phyloP scores from a whole-genome alignment of 2,888 invertebrate genomes.

The Ochropleura leucogaster region DNA sequence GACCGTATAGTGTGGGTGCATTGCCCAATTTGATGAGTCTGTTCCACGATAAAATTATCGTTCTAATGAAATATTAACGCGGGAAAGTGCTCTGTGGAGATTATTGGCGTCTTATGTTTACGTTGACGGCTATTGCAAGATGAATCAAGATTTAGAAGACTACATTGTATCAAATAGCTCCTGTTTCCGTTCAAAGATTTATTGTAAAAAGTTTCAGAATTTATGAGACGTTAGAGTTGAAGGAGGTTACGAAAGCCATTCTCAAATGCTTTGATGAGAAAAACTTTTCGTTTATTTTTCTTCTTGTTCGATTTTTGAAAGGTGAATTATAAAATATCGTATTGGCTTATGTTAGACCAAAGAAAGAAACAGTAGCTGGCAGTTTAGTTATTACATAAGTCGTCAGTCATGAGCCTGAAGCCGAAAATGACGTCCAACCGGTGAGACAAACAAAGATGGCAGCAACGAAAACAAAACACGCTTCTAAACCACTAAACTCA shows the following conservation, averaged over 20 bases:
- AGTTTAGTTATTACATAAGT: neutral
- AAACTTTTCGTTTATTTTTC: neutral
- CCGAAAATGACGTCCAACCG: neutral
- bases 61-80: conserved; percentile 38
- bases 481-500: conserved; percentile 78
- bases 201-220: conserved; percentile 22
- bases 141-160: conserved; percentile 22
- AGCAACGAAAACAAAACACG: neutral
- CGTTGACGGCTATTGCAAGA: conserved; percentile 30
- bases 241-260: neutral
- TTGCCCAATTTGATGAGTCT: conserved; percentile 51
- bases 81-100: conserved; percentile 27
- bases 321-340: neutral
- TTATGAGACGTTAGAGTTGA: conserved; percentile 19
- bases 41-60: conserved; percentile 45
- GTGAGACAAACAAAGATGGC: neutral
- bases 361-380: neutral
- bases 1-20: conserved; percentile 48
- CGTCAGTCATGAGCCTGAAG: no score
- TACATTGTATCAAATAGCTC: conserved; percentile 27
- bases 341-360: neutral
- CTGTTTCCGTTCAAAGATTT: conserved; percentile 39
- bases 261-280: neutral
- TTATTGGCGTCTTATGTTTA: conserved; percentile 33
- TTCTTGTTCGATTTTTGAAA: neutral